Evolutionary conservation across 2,797 vertebrate species (phyloP).

Genomic region (Lagorchestes hirsutus): DNA sequence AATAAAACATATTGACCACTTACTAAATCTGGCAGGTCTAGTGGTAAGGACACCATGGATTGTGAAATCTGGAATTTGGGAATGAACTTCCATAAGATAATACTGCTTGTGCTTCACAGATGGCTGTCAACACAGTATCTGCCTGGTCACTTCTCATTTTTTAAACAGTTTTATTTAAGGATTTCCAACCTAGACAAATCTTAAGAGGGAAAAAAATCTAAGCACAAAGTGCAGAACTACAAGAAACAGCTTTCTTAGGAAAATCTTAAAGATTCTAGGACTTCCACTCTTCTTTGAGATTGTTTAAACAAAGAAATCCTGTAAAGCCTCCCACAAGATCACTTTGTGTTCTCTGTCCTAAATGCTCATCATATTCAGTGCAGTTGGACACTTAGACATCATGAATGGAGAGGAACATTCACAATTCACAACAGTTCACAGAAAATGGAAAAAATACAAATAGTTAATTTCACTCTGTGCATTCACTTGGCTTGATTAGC

Average conservation of each 20-base stretch:
- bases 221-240: background rate
- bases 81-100: background rate
- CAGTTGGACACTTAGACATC: background rate
- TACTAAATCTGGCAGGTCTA: background rate
- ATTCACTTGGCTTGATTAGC: background rate
- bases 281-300: background rate
- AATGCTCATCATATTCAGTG: background rate
- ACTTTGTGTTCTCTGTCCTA: background rate
- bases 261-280: background rate
- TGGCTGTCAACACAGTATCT: background rate
- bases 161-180: background rate
- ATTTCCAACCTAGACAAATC: background rate
- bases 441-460: background rate
- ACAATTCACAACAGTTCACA: background rate
- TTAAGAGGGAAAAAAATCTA: no score
- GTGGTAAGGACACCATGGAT: background rate
- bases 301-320: background rate
- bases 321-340: background rate
- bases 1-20: background rate
- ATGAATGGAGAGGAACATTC: background rate
- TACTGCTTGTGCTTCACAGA: background rate
- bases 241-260: background rate
- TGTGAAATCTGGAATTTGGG: background rate
- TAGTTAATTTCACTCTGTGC: background rate
- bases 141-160: background rate